Base-by-base conservation (phyloP, 1,140 invertebrate genomes). In the Lithobius niger region DNA sequence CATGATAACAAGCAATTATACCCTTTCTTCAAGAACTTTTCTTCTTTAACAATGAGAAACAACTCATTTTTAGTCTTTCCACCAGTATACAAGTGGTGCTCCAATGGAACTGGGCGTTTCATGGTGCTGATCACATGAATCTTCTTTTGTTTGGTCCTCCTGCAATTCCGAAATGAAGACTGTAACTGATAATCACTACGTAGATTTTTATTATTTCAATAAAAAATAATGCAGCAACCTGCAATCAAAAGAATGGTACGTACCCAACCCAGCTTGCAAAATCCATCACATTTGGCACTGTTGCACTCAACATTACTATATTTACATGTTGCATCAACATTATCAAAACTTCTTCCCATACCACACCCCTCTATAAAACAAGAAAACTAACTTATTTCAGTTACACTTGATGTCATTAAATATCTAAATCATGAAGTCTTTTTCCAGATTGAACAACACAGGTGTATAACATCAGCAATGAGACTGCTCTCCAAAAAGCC, bases 271-370 rank as follows among this genome's bases (percentile, higher is more conserved):
- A 99, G 66, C 95, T 85, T 1, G 95, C 95, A 74, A 99, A 94
- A 69, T 97, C 84, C 57, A 94, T 71, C 2, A 91, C 88, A 72
- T 99, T 99, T 0, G 96, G 94, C 25, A 99, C 95, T 1, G 97
- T 99, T 1, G 97, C 97, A 67, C 90, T 96, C 13, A 99, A 73
- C 81, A 99, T 86, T 1, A 99, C 92, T 55, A 99, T 93, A 60
- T 83, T 91, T 1, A 99, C 91, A 68, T 94, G 88, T 16, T 83
- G 78, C 0, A 95, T 95, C 36, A 99, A 69, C 66, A 99, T 79
- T 62, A 99, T 99, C 0, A 99, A 75, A 1, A 95, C 92, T 74
- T 99, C 95, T 74, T 99, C 97, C 96, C 97, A 99, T 1, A 99
- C 96, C 64, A 99, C 93, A 18, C 97, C 97, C 61, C 97, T 76